These are phyloP conservation scores for Gastracanthus pulcherrimus DNA, from an alignment of 2,888 invertebrate genomes.

Conservation along the genomic window DNA sequence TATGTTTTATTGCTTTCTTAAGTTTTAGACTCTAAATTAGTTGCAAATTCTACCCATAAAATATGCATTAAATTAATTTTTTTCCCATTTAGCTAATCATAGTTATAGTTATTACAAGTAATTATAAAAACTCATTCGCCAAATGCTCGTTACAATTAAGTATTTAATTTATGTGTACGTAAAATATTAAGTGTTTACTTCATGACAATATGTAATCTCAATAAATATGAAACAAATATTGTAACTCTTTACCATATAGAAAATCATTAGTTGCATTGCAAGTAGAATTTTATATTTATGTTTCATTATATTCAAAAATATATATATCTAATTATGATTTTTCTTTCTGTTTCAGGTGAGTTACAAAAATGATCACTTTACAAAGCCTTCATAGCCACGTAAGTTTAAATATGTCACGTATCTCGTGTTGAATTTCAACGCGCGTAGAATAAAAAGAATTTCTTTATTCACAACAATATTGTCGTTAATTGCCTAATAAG, in stretches of 20 bases:
- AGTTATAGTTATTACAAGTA: background rate
- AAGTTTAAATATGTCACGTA: background rate
- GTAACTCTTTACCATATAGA: too few relatives aligned
- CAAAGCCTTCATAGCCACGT: background rate
- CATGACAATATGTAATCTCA: too few relatives aligned
- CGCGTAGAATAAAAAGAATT: background rate
- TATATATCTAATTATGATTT: background rate
- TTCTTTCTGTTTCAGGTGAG: constrained; percentile 53
- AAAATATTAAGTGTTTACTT: too few relatives aligned
- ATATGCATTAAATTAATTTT: background rate
- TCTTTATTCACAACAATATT: too few relatives aligned
- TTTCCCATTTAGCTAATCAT: background rate
- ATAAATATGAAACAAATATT: too few relatives aligned
- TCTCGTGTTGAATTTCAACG: background rate
- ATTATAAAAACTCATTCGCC: too few relatives aligned
- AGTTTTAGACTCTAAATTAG: constrained; percentile 18
- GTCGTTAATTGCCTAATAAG: too few relatives aligned
- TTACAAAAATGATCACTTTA: background rate
- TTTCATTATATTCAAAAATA: too few relatives aligned
- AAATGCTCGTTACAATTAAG: too few relatives aligned
- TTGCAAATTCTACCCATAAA: background rate
- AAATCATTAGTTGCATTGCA: too few relatives aligned
- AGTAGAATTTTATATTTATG: too few relatives aligned
- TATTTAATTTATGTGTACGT: too few relatives aligned
- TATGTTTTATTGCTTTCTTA: background rate